Percentiles rank a stretch among this genome's conserved stretches.
These are phyloP conservation scores for Sandelia bainsii DNA, from an alignment of 2,797 vertebrate genomes.

Conservation along the genomic window DNA sequence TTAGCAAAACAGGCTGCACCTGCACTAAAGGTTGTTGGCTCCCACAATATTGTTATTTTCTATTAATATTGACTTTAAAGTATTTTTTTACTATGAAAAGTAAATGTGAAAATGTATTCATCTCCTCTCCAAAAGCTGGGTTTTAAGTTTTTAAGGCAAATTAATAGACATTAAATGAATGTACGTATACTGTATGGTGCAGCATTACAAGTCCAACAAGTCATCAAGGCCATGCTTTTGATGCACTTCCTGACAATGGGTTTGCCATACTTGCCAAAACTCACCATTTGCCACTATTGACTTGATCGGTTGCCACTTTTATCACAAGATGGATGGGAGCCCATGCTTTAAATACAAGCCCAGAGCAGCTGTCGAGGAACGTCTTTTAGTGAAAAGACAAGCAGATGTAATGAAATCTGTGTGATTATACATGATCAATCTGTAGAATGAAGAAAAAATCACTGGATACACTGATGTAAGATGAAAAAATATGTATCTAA, in stretches of 20 bases:
- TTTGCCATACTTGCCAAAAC: constrained; percentile 21
- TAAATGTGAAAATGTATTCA: constrained; percentile 17
- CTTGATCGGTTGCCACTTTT: constrained; percentile 18
- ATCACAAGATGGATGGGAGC: constrained; percentile 28
- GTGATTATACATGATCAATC: background rate
- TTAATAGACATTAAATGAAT: background rate
- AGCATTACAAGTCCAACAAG: background rate
- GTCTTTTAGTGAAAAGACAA: constrained; percentile 35
- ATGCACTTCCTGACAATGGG: background rate
- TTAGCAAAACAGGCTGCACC: background rate
- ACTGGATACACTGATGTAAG: background rate
- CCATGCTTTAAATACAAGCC: constrained; percentile 26
- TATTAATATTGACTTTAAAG: constrained; percentile 4
- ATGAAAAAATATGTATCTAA: background rate
- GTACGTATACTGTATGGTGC: background rate
- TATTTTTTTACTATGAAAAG: constrained; percentile 5
- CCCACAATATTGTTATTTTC: background rate
- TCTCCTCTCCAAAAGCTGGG: background rate
- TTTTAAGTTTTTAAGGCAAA: background rate
- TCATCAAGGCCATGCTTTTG: background rate
- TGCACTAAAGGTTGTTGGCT: no score
- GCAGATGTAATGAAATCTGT: constrained; percentile 6
- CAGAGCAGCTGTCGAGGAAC: constrained; percentile 40
- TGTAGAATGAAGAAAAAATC: background rate
- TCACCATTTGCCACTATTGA: constrained; percentile 16